Evolutionary conservation across 1,140 invertebrate genomes (phyloP), one percentile per base, ranked within the genome.

Genomic region (Plectrocnemia conspersa): DNA sequence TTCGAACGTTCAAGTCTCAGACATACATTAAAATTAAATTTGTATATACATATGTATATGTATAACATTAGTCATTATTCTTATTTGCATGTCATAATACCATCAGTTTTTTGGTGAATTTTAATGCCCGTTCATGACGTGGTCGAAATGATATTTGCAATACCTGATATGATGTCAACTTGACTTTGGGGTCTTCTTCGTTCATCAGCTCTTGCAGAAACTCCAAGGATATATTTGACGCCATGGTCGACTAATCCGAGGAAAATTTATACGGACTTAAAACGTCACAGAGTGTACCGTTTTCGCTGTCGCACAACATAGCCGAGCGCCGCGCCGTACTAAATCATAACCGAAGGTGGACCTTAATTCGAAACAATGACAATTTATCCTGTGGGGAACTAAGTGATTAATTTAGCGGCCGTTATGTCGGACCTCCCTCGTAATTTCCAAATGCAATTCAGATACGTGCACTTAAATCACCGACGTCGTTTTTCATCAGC

Each of bases 181-280:
- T 68, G 6, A 76, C 70, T 2, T 72, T 63, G 0, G 69, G 66
- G 41, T 74, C 72, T 15, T 77, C 68, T 32, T 66, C 56, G 3
- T 56, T 61, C 52, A 77, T 68, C 33, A 77, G 63, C 49, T 76
- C 64, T 18, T 70, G 66, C 13, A 75, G 63, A 41, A 59, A 61
- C 7, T 68, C 68, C 23, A 73, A 57, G 2, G 66, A 52, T n/a
- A 61, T 54, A 48, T 52, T 57, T 9, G 29, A 45, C 16, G 46
- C 45, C 59, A 61, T 61, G 13, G 33, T 50, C 27, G n/a, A 29
- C n/a, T 29, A 29, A 29, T 7, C 27, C n/a, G 27, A 29, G n/a
- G 27, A n/a, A 18, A 32, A 15, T 45, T 23, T 23, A 45, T 21
- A 45, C 7, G 3, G 21, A 41, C 3, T 15, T 41, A 16, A 41